Base-by-base conservation (phyloP, 2,113 vertebrate genomes). In the Myotis brandtii region DNA sequence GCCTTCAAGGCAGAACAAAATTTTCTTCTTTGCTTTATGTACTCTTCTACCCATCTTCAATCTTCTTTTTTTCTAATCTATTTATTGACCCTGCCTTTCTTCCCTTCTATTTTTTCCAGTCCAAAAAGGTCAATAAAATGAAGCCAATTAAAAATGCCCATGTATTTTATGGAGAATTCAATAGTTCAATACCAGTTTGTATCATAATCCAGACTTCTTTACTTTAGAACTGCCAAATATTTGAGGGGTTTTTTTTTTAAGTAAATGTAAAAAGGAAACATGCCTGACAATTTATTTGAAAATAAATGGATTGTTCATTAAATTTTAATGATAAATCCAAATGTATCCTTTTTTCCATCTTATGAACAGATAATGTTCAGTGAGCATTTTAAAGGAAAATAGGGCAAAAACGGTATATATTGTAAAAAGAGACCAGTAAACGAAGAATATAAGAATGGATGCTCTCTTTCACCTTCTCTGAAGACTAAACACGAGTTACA, bases 401-500 rank as follows among this genome's bases (percentile, higher is more conserved):
- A 84, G 11, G 66, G 67, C 30, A 56, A 48, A 94, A 83, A 67
- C 64, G 37, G 8, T 14, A 34, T 96, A 95, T 73, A 2, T 84
- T 95, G 27, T 83, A 80, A 84, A 94, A 94, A 70, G 14, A 86
- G 23, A 66, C n/a, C 3, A 93, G n/a, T 80, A 97, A 96, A 89
- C 85, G 9, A 86, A 56, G 48, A 69, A 82, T 21, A 72, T 13
- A 79, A 6, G 34, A 13, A 25, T 2, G 8, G 40, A 8, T 64
- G 56, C 17, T 79, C 92, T 70, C 30, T 48, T n/a, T 94, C 67
- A 93, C 50, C 52, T 97, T 91, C 50, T 94, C 89, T 86, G 73
- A 81, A 94, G 40, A 95, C 34, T 52, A 95, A 97, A 97, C 43
- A 95, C 52, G 96, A 98, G 95, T 91, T 93, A 96, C 96, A 97